These are phyloP conservation scores for Cephus pygmeus DNA, from an alignment of 2,888 invertebrate species.

Conservation along the genomic window DNA sequence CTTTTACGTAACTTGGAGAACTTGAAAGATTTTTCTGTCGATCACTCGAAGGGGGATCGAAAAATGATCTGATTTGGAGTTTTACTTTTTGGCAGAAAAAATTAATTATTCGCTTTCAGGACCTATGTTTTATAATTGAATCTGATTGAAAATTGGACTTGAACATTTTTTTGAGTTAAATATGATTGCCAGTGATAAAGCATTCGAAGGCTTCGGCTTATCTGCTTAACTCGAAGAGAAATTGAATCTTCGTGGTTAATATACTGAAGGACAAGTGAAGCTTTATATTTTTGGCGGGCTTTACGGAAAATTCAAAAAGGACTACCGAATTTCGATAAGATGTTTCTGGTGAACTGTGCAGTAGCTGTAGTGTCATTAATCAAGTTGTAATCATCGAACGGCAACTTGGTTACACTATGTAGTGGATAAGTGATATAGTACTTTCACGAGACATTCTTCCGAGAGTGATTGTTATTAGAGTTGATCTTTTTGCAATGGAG, in stretches of 20 bases:
- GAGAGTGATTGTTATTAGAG: neutral
- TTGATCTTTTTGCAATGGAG: slow-evolving; percentile 42
- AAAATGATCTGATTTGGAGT: neutral
- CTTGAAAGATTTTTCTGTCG: neutral
- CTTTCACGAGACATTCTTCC: neutral
- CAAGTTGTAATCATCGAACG: slow-evolving; percentile 1
- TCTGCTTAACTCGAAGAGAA: neutral
- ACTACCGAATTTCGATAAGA: neutral
- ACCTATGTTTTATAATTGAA: neutral
- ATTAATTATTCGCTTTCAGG: neutral
- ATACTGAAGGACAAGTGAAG: neutral
- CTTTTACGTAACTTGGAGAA: neutral
- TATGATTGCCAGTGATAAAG: neutral
- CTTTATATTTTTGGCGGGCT: neutral
- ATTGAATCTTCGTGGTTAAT: neutral
- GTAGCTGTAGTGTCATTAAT: neutral
- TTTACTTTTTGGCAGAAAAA: neutral
- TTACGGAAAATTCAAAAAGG: neutral
- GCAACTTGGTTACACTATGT: slow-evolving; percentile 24
- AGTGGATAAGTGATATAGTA: slow-evolving; percentile 25
- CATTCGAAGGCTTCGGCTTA: neutral
- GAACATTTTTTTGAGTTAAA: neutral
- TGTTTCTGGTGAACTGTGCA: neutral
- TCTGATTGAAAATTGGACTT: neutral
- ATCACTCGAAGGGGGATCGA: neutral